Base-by-base conservation (phyloP, 2,113 vertebrate genomes). In the Conger conger region DNA sequence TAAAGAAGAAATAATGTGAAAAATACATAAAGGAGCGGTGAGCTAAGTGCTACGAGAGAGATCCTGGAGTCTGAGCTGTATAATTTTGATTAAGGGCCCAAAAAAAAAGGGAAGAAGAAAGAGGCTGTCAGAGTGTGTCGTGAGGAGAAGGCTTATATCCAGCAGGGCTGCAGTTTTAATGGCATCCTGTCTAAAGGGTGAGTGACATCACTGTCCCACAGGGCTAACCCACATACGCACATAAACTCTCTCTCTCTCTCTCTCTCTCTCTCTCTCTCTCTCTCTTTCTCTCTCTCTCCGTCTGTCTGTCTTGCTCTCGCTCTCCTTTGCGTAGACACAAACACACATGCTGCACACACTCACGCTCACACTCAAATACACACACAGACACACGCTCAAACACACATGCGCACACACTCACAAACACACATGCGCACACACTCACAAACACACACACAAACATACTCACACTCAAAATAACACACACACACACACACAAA, bases 271-370 rank as follows among this genome's bases (percentile, higher is more conserved):
- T 11, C 68, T 13, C n/a, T n/a, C 68, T 30, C 78, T 68, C 78
- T 33, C 35, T n/a, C n/a, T n/a, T n/a, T n/a, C 80, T 42, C 73
- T 68, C 40, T 82, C 60, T 63, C 27, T 23, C 23, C 33, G 33
- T 35, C 27, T 15, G 7, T 77, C 30, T 38, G 0, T 2, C n/a
- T 7, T 30, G 13, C 68, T 13, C n/a, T n/a, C 68, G 9, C 78
- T 68, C 78, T 33, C 35, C n/a, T n/a, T n/a, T n/a, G n/a, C n/a
- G n/a, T n/a, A 36, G 11, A 40, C 27, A 36, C 81, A 38, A 16
- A 76, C 27, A 53, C 9, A 89, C 83, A 88, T 79, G 83, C 63
- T 79, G 45, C 76, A 79, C 42, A 84, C 78, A 76, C n/a, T 8
- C 33, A 50, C 54, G 36, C 27, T 16, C 13, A 81, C 38, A 53